phyloP scores from a whole-genome alignment of 2,797 vertebrate species.

The Allobates femoralis region DNA sequence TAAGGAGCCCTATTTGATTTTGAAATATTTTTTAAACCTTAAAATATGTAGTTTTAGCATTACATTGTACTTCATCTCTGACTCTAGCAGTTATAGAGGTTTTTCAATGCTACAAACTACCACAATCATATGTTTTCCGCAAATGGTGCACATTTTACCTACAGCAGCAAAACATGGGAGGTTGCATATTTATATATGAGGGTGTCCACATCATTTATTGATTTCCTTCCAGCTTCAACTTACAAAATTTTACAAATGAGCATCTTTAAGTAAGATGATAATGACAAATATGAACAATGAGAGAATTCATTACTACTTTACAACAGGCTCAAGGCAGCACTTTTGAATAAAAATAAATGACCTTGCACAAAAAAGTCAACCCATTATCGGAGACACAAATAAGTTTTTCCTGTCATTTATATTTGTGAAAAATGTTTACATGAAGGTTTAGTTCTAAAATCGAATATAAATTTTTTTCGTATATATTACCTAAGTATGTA shows the following conservation, averaged over 20 bases:
- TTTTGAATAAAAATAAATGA: neutral
- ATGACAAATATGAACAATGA: neutral
- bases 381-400: neutral
- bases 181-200: neutral
- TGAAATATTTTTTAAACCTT: neutral
- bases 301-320: neutral
- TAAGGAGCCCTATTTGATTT: neutral
- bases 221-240: neutral
- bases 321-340: neutral
- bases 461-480: neutral
- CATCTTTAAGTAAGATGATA: neutral
- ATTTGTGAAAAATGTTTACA: constrained; percentile 10
- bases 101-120: neutral
- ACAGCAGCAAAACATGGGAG: neutral
- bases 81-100: neutral
- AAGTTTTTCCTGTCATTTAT: neutral
- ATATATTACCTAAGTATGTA: neutral
- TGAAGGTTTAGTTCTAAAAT: neutral
- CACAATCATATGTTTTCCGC: neutral
- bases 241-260: neutral
- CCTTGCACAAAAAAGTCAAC: neutral
- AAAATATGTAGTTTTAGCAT: neutral
- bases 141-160: neutral
- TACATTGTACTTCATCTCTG: neutral
- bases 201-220: neutral